phyloP scores from a whole-genome alignment of 2,113 vertebrate genomes.

The Steatornis caripensis region DNA sequence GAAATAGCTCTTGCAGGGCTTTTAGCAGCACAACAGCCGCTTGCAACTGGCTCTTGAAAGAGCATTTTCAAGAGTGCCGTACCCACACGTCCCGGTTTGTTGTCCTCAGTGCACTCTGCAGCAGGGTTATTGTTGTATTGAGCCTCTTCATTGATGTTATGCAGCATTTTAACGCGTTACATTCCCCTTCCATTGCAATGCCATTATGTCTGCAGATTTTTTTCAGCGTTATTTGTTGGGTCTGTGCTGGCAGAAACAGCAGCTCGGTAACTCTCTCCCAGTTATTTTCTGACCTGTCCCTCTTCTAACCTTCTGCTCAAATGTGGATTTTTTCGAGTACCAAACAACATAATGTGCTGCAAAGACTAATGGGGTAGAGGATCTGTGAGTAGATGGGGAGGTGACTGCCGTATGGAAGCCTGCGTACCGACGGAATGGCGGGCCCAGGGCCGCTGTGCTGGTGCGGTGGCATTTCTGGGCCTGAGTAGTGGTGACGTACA shows the following conservation, averaged over 20 bases:
- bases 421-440: accelerated
- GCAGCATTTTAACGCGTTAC: background rate
- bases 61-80: background rate
- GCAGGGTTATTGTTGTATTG: background rate
- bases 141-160: background rate
- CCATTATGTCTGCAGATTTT: background rate
- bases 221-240: background rate
- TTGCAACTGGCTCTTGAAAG: background rate
- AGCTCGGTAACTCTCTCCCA: background rate
- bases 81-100: accelerated
- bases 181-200: background rate
- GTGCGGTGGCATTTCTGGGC: background rate
- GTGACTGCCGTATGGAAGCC: background rate
- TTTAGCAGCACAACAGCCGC: background rate
- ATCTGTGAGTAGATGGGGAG: background rate
- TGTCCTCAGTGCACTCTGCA: background rate
- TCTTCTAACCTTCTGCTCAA: background rate
- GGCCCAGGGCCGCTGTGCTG: background rate
- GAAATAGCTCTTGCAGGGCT: background rate
- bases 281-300: background rate
- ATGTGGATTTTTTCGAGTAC: background rate
- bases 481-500: accelerated
- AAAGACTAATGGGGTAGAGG: background rate
- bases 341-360: background rate
- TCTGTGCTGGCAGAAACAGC: background rate